Evolutionary conservation across 2,797 vertebrate species (phyloP).

Genomic region (Anabas testudineus): DNA sequence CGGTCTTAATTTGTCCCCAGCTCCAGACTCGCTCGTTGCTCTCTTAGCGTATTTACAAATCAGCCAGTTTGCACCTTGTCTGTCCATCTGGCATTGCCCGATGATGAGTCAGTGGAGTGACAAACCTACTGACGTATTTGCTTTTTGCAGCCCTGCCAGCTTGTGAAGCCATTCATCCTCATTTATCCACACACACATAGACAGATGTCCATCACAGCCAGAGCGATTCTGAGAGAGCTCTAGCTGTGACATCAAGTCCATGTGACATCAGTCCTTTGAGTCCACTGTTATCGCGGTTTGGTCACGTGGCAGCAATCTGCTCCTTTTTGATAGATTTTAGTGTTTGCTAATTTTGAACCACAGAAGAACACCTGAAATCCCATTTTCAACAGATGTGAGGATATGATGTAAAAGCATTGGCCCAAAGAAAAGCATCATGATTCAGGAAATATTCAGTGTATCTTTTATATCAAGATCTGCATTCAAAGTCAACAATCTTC

Average conservation of each 20-base stretch:
- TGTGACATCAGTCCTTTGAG: constrained; percentile 36
- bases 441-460: constrained; percentile 66
- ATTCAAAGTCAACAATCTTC: constrained; percentile 69
- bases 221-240: constrained; percentile 30
- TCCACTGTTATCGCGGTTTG: constrained; percentile 27
- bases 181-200: constrained; percentile 45
- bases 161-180: constrained; percentile 70
- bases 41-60: constrained; percentile 65
- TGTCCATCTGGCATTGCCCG: constrained; percentile 61
- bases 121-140: constrained; percentile 75
- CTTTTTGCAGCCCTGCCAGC: constrained; percentile 62
- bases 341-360: background rate
- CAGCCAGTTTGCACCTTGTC: constrained; percentile 54
- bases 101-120: constrained; percentile 65
- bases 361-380: background rate
- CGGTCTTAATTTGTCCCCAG: constrained; percentile 31
- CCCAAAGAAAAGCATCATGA: constrained; percentile 56
- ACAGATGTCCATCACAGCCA: constrained; percentile 62
- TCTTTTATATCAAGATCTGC: constrained; percentile 74
- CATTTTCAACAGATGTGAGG: background rate
- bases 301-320: constrained; percentile 40
- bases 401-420: constrained; percentile 13
- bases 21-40: constrained; percentile 52
- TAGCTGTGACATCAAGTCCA: constrained; percentile 38
- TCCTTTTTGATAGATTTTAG: constrained; percentile 1